Conservation (phyloP, 2,797 vertebrate genomes). For the Catamblyrhynchus diadema region DNA sequence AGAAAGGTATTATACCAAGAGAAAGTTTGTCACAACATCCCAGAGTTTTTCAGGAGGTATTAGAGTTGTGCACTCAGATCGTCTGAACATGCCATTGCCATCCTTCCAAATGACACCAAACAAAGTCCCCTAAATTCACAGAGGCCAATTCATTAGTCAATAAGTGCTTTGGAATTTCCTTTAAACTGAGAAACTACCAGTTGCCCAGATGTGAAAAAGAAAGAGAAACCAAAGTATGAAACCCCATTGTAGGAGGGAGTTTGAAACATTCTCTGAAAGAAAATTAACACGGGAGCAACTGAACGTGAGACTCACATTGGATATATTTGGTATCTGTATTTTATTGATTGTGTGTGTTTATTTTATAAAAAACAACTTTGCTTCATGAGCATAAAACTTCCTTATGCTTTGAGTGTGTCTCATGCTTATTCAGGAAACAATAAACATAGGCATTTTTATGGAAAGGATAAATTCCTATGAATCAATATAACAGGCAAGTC, state of each 20-base stretch:
- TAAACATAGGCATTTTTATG: neutral
- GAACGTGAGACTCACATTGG: neutral
- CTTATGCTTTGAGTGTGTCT: neutral
- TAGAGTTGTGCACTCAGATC: neutral
- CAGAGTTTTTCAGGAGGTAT: neutral
- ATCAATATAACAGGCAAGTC: neutral
- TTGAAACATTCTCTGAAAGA: neutral
- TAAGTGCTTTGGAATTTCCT: neutral
- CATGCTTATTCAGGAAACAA: neutral
- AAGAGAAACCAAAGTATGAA: neutral
- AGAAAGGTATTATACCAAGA: neutral
- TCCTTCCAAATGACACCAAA: neutral
- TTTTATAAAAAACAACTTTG: neutral
- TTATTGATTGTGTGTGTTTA: neutral
- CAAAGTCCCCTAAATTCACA: neutral
- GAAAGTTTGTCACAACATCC: neutral
- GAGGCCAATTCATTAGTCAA: neutral
- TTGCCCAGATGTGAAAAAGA: neutral
- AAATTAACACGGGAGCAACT: neutral
- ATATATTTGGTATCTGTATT: neutral
- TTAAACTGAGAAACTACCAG: neutral
- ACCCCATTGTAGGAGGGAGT: neutral
- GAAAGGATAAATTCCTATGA: neutral
- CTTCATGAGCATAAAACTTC: neutral
- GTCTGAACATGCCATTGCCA: accelerated